These are phyloP conservation scores for Motacilla alba DNA, from an alignment of 2,113 vertebrate genomes.

Conservation along the genomic window DNA sequence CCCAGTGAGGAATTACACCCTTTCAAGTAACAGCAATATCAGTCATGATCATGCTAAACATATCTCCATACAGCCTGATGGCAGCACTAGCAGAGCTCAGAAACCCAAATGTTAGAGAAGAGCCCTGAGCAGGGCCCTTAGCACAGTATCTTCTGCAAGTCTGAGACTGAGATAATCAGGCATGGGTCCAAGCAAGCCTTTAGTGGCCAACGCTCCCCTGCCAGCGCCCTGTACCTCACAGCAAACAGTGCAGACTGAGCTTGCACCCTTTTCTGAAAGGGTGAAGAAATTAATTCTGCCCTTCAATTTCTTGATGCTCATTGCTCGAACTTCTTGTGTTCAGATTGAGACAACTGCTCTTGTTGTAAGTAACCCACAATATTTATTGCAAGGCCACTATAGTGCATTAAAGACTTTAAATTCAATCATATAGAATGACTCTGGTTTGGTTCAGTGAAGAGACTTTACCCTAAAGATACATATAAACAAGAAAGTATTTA, in stretches of 20 bases:
- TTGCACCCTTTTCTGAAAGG: too few species aligned
- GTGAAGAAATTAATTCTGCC: too few species aligned
- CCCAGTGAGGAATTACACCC: not conserved
- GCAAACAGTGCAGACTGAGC: not conserved
- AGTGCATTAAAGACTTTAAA: not conserved
- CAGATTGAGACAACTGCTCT: not conserved
- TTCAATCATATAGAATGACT: not conserved
- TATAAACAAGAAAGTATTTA: not conserved
- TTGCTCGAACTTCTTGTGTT: not conserved
- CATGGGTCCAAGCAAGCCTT: not conserved
- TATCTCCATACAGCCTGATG: not conserved
- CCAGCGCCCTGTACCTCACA: fast-evolving
- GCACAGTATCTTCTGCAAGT: not conserved
- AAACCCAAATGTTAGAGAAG: not conserved
- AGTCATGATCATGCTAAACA: not conserved
- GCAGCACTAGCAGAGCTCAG: not conserved
- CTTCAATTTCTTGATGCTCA: not conserved
- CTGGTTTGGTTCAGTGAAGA: not conserved
- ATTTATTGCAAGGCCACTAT: not conserved
- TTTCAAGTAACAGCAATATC: not conserved
- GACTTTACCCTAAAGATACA: not conserved
- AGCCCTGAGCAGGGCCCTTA: not conserved
- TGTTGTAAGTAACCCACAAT: not conserved
- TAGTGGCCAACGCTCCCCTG: not conserved
- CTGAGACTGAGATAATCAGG: not conserved